A percentile compares a stretch with the other conserved stretches of the same genome.
These are phyloP conservation scores for Rynchops niger DNA, from an alignment of 2,113 vertebrate genomes.

Conservation along the genomic window DNA sequence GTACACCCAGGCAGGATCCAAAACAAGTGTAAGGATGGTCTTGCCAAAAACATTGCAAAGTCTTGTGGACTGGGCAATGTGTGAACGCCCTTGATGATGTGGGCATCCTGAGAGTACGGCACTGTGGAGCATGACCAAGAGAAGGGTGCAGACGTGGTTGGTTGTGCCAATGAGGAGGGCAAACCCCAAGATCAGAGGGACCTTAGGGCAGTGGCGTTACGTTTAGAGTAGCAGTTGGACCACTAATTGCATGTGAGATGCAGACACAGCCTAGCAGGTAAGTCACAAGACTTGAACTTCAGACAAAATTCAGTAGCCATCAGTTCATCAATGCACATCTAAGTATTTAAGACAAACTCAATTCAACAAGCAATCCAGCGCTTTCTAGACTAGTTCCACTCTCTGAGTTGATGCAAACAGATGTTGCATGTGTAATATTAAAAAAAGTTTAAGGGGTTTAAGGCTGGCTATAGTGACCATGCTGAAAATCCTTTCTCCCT, in stretches of 20 bases:
- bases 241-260: not conserved
- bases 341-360: not conserved
- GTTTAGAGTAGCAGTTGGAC: not conserved
- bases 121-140: accelerated
- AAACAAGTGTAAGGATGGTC: not conserved
- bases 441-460: not conserved
- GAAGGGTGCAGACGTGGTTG: not conserved
- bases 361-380: not conserved
- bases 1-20: not conserved
- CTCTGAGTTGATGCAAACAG: not conserved
- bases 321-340: not conserved
- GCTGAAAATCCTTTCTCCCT: not conserved
- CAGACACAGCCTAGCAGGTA: not conserved
- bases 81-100: not conserved
- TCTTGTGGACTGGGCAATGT: accelerated
- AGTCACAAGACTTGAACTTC: not conserved
- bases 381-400: not conserved
- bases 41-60: not conserved
- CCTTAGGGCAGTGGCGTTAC: not conserved
- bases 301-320: not conserved
- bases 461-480: not conserved
- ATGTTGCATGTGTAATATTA: not conserved
- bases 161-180: not conserved
- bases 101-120: not conserved
- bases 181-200: not conserved